A percentile compares a stretch with the other conserved stretches of the same genome.
These are phyloP conservation scores for Alloscopus bannaensis DNA, from an alignment of 2,888 invertebrate genomes.

Conservation along the genomic window DNA sequence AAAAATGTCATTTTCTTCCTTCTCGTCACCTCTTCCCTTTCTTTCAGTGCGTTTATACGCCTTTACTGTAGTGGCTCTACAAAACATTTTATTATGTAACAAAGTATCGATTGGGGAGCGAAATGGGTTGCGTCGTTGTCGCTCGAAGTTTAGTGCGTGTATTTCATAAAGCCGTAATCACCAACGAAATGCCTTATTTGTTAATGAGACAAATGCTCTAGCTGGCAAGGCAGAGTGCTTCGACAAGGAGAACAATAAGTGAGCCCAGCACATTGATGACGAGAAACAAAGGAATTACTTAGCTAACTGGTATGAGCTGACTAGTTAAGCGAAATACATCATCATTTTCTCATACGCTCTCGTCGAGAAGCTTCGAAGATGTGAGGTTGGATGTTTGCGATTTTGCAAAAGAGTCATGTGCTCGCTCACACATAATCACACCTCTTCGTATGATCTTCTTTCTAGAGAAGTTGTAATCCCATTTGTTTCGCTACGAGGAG, in stretches of 20 bases:
- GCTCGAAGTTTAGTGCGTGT: not conserved
- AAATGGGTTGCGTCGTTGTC: not conserved
- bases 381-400: not conserved
- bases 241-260: not conserved
- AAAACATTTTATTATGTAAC: not conserved
- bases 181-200: no score
- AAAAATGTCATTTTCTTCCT: constrained; percentile 1
- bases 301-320: not conserved
- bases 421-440: not conserved
- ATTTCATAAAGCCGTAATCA: not conserved
- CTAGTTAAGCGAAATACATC: not conserved
- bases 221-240: not conserved
- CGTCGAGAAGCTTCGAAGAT: not conserved
- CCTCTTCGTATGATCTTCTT: constrained; percentile 12
- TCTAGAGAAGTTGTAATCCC: constrained; percentile 33
- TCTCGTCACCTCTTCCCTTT: no score
- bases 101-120: not conserved
- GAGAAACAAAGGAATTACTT: not conserved
- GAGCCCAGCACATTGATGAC: not conserved
- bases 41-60: no score
- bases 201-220: not conserved
- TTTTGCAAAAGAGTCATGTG: constrained; percentile 4
- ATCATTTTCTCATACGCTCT: not conserved
- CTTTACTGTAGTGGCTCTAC: not conserved
- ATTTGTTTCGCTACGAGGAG: no score